These are phyloP conservation scores for Calameuta idolon DNA, from an alignment of 2,888 invertebrate genomes.

Conservation along the genomic window DNA sequence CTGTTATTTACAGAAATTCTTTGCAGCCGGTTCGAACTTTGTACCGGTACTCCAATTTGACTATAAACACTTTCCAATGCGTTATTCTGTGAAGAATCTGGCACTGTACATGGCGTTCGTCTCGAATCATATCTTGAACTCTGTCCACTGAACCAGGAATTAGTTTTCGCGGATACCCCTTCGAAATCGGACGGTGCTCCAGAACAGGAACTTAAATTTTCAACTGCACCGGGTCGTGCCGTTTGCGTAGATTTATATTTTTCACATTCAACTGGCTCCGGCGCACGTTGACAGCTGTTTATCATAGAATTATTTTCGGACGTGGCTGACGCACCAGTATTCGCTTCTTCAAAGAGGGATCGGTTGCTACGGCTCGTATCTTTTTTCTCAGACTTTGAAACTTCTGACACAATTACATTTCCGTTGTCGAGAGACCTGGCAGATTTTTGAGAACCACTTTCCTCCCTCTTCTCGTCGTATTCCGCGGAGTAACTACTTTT, in stretches of 20 bases:
- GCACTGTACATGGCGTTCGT: not conserved
- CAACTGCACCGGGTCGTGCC: not conserved
- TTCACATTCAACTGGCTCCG: conserved; percentile 15
- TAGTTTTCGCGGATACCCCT: not conserved
- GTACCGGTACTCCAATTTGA: not conserved
- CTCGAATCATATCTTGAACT: not conserved
- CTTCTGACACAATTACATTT: conserved; percentile 14
- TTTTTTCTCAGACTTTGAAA: conserved; percentile 15
- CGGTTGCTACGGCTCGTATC: conserved; percentile 34
- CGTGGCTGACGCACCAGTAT: conserved; percentile 14
- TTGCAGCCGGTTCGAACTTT: not conserved
- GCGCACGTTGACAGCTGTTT: not conserved
- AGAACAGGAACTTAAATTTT: not conserved
- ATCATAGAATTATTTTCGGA: conserved; percentile 35
- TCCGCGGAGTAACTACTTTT: conserved; percentile 15
- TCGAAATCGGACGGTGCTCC: not conserved
- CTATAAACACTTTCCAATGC: not conserved
- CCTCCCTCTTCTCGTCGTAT: conserved; percentile 18
- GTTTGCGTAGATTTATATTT: not conserved
- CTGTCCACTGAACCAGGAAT: not conserved
- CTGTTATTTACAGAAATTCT: not conserved
- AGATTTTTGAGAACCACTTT: conserved; percentile 25
- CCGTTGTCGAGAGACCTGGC: conserved; percentile 28
- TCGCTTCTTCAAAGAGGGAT: conserved; percentile 41
- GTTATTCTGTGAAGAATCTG: not conserved